A percentile compares a stretch with the other conserved stretches of the same genome.
Conservation (phyloP, 2,113 vertebrate genomes). For the Callipepla californica region DNA sequence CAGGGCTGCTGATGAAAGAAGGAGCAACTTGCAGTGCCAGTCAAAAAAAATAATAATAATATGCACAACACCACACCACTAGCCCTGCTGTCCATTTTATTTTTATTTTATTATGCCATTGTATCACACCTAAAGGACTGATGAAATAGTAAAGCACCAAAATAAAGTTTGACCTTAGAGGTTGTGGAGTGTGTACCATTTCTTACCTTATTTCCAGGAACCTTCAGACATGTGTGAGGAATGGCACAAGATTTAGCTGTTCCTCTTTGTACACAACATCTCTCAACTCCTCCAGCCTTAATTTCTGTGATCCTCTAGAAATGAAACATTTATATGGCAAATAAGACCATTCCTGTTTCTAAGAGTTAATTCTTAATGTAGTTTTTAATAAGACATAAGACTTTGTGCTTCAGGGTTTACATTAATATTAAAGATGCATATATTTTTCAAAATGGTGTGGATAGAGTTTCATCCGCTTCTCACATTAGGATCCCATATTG, state of each 20-base stretch:
- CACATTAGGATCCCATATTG: not conserved
- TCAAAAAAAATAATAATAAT: not conserved
- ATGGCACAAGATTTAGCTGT: not conserved
- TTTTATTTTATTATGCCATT: not conserved
- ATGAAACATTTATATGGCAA: not conserved
- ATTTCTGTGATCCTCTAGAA: not conserved
- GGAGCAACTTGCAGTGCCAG: rapidly evolving
- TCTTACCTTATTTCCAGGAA: not conserved
- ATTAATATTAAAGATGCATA: not conserved
- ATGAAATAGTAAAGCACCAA: not conserved
- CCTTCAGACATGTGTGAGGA: not conserved
- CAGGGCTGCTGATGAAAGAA: not conserved
- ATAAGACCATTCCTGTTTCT: not conserved
- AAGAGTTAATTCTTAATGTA: not conserved
- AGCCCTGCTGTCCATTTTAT: not conserved
- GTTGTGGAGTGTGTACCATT: not conserved
- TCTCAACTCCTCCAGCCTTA: not conserved
- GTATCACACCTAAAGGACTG: not conserved
- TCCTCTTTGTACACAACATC: not conserved
- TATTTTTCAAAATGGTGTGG: not conserved
- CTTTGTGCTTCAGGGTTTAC: not conserved
- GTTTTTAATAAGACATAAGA: not conserved
- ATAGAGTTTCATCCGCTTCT: not conserved
- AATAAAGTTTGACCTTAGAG: not conserved
- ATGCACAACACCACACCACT: not conserved